Percentiles rank a stretch among this genome's conserved stretches.
Evolutionary conservation across 2,113 vertebrate species (phyloP).

Genomic region (Xenopus borealis): DNA sequence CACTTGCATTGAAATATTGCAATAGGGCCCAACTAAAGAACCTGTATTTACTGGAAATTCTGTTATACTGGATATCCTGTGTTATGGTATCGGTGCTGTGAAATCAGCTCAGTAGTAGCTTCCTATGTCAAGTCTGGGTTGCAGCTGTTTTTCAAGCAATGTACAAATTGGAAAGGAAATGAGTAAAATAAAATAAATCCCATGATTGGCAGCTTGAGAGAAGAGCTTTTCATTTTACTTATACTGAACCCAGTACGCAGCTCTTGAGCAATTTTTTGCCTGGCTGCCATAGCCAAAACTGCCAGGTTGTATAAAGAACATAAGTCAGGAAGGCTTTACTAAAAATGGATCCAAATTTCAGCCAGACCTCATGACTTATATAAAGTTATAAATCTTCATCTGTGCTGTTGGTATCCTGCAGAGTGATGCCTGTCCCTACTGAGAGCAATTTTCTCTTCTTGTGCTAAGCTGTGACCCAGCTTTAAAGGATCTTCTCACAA

Average conservation of each 20-base stretch:
- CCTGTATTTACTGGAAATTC: background rate
- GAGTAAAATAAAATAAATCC: conserved; percentile 42
- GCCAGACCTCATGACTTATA: conserved; percentile 92
- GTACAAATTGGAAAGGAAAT: conserved; percentile 27
- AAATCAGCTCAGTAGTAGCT: background rate
- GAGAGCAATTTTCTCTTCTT: conserved; percentile 80
- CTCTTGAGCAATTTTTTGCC: conserved; percentile 35
- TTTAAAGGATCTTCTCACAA: conserved; percentile 49
- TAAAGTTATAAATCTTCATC: conserved; percentile 99
- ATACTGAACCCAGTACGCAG: conserved; percentile 34
- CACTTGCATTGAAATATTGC: background rate
- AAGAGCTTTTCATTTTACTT: conserved; percentile 41
- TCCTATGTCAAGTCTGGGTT: conserved; percentile 28
- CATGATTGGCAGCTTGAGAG: conserved; percentile 35
- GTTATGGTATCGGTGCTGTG: background rate
- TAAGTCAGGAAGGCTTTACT: conserved; percentile 93
- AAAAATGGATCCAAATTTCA: conserved; percentile 98
- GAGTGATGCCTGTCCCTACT: conserved; percentile 51
- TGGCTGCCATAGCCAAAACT: conserved; percentile 81
- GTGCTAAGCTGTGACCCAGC: conserved; percentile 17
- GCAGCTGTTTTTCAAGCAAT: conserved; percentile 31
- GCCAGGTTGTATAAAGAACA: conserved; percentile 95
- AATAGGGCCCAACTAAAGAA: background rate
- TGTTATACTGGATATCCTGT: background rate
- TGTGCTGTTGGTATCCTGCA: conserved; percentile 78